Evolutionary conservation across 2,888 invertebrate species (phyloP).

Genomic region (Geophilus truncorum): DNA sequence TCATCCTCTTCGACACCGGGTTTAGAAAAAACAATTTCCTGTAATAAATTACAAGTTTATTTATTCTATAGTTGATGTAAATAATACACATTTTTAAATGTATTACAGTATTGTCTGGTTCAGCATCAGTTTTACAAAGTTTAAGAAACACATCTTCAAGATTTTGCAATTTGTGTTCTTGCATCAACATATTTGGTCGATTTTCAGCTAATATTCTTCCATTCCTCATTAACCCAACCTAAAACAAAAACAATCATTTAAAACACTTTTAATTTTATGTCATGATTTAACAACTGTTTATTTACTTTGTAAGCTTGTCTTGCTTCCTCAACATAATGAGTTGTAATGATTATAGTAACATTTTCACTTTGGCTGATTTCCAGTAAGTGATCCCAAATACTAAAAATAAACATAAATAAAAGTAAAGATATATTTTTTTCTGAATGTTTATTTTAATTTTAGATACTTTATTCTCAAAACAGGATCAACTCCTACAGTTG

Average conservation of each 20-base stretch:
- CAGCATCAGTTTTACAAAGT: conserved; percentile 44
- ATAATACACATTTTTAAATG: not conserved
- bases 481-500: conserved; percentile 52
- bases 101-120: too few species aligned
- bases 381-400: conserved; percentile 50
- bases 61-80: not conserved
- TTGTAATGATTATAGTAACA: conserved; percentile 50
- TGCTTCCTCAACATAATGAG: conserved; percentile 50
- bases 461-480: conserved; percentile 45
- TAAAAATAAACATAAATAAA: conserved; percentile 35
- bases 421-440: too few species aligned
- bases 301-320: conserved; percentile 79
- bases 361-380: conserved; percentile 44
- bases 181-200: conserved; percentile 71
- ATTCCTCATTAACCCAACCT: conserved; percentile 93
- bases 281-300: too few species aligned
- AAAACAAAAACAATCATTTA: not conserved
- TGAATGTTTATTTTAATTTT: not conserved
- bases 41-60: too few species aligned
- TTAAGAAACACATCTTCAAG: conserved; percentile 46
- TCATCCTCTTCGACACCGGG: too few species aligned
- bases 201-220: conserved; percentile 86
- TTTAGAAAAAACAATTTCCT: too few species aligned
- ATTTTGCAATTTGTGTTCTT: conserved; percentile 41
- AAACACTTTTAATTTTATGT: too few species aligned